These are phyloP conservation scores for Tenebrosternarchus preto DNA, from an alignment of 2,113 vertebrate species.

Conservation along the genomic window DNA sequence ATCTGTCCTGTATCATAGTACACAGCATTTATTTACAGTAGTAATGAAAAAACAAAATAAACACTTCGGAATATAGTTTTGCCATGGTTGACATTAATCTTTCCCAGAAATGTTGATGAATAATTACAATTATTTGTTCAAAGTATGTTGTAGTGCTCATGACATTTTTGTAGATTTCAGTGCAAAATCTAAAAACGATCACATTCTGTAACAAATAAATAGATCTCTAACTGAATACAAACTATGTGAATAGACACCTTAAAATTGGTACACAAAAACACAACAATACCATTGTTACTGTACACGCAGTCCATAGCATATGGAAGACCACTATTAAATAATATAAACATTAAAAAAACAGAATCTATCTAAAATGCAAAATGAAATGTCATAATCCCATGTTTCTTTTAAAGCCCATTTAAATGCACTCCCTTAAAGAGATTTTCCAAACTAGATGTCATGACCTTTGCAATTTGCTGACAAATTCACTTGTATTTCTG, in stretches of 20 bases:
- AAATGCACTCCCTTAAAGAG: not conserved
- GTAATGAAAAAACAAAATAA: not conserved
- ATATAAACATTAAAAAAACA: too few relatives aligned
- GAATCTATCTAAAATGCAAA: constrained; percentile 18
- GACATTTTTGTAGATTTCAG: constrained; percentile 11
- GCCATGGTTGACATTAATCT: not conserved
- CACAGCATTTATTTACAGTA: not conserved
- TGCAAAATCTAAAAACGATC: too few relatives aligned
- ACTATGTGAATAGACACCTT: too few relatives aligned
- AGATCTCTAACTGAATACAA: too few relatives aligned
- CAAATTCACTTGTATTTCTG: constrained; percentile 57
- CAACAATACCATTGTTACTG: too few relatives aligned
- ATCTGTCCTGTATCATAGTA: not conserved
- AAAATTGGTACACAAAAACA: too few relatives aligned
- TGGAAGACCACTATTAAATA: too few relatives aligned
- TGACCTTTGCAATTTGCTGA: constrained; percentile 59
- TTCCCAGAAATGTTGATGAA: not conserved
- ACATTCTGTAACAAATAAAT: too few relatives aligned
- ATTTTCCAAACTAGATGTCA: constrained; percentile 34
- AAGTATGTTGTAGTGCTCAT: not conserved
- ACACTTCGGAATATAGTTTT: not conserved
- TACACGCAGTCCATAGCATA: too few relatives aligned
- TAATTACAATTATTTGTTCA: not conserved
- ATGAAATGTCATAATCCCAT: constrained; percentile 54
- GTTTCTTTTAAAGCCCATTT: constrained; percentile 40